Conservation (phyloP, 2,797 vertebrate species). For the Parambassis ranga region DNA sequence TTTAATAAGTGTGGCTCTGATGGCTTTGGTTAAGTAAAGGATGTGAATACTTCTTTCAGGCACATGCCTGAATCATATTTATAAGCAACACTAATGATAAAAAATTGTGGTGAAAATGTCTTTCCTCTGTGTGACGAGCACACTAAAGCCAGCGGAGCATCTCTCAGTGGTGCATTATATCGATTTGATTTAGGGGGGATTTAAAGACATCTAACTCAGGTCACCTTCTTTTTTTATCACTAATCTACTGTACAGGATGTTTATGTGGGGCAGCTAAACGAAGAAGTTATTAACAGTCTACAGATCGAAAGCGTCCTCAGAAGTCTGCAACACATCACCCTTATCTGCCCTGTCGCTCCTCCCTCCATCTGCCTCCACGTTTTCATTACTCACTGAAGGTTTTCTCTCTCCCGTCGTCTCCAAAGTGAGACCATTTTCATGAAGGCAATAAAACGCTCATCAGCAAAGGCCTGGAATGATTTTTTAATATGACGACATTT, state of each 20-base stretch:
- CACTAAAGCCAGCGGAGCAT: not conserved
- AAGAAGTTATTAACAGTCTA: slow-evolving; percentile 41
- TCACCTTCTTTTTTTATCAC: not conserved
- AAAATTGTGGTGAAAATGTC: too few relatives aligned
- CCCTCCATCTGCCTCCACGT: slow-evolving; percentile 8
- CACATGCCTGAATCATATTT: too few relatives aligned
- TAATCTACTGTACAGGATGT: slow-evolving; percentile 11
- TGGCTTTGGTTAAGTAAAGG: not conserved
- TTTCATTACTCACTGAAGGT: slow-evolving; percentile 60
- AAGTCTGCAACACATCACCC: slow-evolving; percentile 52
- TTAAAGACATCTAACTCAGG: too few relatives aligned
- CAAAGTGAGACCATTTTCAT: slow-evolving; percentile 67
- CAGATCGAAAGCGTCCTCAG: slow-evolving; percentile 47
- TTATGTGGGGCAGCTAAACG: slow-evolving; percentile 25
- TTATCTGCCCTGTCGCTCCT: slow-evolving; percentile 52
- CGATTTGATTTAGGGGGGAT: too few relatives aligned
- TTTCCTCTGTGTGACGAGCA: too few relatives aligned
- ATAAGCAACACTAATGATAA: too few relatives aligned
- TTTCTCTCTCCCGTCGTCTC: slow-evolving; percentile 57
- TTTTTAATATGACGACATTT: slow-evolving; percentile 80
- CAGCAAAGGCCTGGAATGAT: slow-evolving; percentile 71
- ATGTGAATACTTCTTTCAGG: too few relatives aligned
- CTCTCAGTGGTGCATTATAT: not conserved
- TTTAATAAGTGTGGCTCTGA: too few relatives aligned
- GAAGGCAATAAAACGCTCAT: slow-evolving; percentile 78